A percentile compares a stretch with the other conserved stretches of the same genome.
These are phyloP conservation scores for Stegodyphus dumicola DNA, from an alignment of 1,140 invertebrate genomes.

Conservation along the genomic window DNA sequence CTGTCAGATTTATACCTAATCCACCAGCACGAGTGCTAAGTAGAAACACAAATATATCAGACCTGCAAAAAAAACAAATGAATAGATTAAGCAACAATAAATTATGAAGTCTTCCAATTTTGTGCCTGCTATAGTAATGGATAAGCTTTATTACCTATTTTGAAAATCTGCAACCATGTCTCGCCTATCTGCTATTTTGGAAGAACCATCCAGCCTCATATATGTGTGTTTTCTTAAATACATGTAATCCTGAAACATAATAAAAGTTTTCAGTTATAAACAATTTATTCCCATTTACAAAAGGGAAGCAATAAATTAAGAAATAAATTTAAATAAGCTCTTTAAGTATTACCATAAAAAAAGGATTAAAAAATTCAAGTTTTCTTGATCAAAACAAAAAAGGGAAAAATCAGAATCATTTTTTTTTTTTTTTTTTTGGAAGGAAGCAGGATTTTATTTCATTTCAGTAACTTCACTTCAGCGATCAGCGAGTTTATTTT, in stretches of 20 bases:
- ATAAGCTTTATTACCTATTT: constrained; percentile 68
- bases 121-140: neutral
- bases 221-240: constrained; percentile 92
- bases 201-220: constrained; percentile 91
- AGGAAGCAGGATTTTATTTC: too few relatives aligned
- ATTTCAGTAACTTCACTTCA: too few relatives aligned
- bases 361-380: too few relatives aligned
- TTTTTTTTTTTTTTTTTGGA: too few relatives aligned
- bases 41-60: constrained; percentile 94
- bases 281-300: too few relatives aligned
- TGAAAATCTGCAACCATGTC: constrained; percentile 96
- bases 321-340: neutral
- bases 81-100: too few relatives aligned
- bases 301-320: neutral
- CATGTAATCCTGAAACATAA: constrained; percentile 83
- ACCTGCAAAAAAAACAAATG: constrained; percentile 70
- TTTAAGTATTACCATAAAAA: neutral
- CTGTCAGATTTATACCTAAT: constrained; percentile 97
- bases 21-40: constrained; percentile 96
- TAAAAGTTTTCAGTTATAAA: neutral
- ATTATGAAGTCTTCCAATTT: too few relatives aligned
- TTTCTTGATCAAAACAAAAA: too few relatives aligned
- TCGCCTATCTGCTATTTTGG: constrained; percentile 89
- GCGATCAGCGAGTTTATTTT: too few relatives aligned
- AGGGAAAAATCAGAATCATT: too few relatives aligned